Evolutionary conservation across 2,113 vertebrate genomes (phyloP).

Genomic region (Phylloscopus trochilus): DNA sequence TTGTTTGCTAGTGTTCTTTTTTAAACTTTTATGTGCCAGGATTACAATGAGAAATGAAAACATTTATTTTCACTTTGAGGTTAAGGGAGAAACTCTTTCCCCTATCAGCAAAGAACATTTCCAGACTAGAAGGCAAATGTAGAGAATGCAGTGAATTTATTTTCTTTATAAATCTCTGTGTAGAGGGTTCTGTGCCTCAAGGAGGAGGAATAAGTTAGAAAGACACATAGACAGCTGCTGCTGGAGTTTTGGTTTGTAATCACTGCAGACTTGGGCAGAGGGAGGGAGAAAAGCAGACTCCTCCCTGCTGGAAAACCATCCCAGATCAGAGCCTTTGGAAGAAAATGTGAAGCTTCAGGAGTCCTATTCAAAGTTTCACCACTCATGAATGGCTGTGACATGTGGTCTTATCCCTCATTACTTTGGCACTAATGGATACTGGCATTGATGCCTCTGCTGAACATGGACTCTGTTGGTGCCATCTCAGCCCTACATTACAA

Average conservation of each 20-base stretch:
- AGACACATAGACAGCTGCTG: not conserved
- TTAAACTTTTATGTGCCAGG: not conserved
- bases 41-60: not conserved
- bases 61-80: not conserved
- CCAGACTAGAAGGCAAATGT: not conserved
- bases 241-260: not conserved
- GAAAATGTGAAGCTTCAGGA: not conserved
- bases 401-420: fast-evolving
- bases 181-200: too few relatives aligned
- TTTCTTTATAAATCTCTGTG: not conserved
- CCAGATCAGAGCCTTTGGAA: too few relatives aligned
- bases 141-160: not conserved
- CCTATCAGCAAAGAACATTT: not conserved
- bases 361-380: not conserved
- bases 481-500: not conserved
- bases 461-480: too few relatives aligned
- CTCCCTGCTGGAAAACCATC: not conserved
- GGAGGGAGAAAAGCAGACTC: not conserved
- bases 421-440: not conserved
- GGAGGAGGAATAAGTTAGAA: not conserved
- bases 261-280: not conserved
- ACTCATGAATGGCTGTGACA: fast-evolving
- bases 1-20: not conserved
- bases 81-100: not conserved
- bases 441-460: fast-evolving